These are phyloP conservation scores for Andrena bucephala DNA, from an alignment of 2,888 invertebrate species.

Conservation along the genomic window DNA sequence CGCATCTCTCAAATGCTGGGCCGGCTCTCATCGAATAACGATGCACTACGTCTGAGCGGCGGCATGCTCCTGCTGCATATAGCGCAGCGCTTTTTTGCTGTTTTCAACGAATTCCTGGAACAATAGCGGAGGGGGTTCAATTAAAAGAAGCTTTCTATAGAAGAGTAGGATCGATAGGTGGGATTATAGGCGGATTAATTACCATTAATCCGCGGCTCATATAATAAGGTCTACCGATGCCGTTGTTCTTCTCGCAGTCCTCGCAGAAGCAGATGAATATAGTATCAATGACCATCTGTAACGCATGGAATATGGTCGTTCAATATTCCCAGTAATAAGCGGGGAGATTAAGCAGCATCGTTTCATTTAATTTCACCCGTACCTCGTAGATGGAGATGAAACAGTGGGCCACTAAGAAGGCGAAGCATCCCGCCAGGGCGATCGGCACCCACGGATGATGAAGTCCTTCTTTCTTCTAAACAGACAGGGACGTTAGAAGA, in stretches of 20 bases:
- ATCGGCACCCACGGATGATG: conserved; percentile 89
- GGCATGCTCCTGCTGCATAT: conserved; percentile 54
- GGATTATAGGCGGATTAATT: conserved; percentile 65
- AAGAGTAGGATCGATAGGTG: no score
- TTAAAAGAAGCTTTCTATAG: neutral
- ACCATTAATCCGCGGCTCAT: conserved; percentile 89
- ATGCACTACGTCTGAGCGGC: neutral
- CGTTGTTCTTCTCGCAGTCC: conserved; percentile 89
- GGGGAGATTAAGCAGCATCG: no score
- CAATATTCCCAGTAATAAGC: neutral
- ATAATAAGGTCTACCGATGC: conserved; percentile 87
- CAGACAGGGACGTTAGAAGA: conserved; percentile 42
- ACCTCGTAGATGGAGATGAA: conserved; percentile 92
- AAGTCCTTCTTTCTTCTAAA: conserved; percentile 86
- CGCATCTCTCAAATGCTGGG: neutral
- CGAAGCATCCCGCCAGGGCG: conserved; percentile 88
- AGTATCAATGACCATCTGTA: conserved; percentile 89
- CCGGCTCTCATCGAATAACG: neutral
- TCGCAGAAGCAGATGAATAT: conserved; percentile 90
- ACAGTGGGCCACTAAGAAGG: conserved; percentile 90
- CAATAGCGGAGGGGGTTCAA: neutral
- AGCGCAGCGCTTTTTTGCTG: conserved; percentile 86
- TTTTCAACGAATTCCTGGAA: conserved; percentile 87
- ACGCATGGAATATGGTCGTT: conserved; percentile 54
- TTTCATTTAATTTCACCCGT: conserved; percentile 36